Percentiles rank a stretch among this genome's conserved stretches.
These are phyloP conservation scores for Rhagophthalmus giganteus DNA, from an alignment of 2,888 invertebrate species.

Conservation along the genomic window DNA sequence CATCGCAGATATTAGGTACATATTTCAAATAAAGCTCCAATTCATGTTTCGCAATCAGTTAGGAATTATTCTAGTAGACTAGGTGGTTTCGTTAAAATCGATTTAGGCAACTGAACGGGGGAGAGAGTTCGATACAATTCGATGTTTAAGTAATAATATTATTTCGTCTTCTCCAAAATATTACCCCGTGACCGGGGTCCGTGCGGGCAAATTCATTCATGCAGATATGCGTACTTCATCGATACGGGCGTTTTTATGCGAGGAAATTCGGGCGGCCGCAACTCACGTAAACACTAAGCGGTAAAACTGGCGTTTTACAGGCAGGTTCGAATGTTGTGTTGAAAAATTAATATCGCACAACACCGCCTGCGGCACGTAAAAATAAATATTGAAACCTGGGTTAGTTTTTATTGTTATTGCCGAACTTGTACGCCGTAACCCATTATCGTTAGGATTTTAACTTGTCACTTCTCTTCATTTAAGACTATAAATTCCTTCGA, in stretches of 20 bases:
- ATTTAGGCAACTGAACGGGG: no score
- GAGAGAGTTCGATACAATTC: background rate
- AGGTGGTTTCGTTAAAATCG: background rate
- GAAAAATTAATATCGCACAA: slow-evolving; percentile 48
- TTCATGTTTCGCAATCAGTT: no score
- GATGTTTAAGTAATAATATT: background rate
- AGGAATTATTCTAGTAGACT: background rate
- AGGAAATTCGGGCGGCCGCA: slow-evolving; percentile 12
- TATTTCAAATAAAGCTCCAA: no score
- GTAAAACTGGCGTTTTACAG: slow-evolving; percentile 45
- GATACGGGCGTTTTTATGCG: background rate
- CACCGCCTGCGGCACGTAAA: slow-evolving; percentile 43
- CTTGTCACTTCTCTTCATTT: slow-evolving; percentile 15
- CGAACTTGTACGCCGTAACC: slow-evolving; percentile 31
- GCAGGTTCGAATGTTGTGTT: slow-evolving; percentile 35
- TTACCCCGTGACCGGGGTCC: background rate
- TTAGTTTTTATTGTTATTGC: slow-evolving; percentile 48
- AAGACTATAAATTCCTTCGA: slow-evolving; percentile 3
- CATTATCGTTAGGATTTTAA: slow-evolving; percentile 40
- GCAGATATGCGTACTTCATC: background rate
- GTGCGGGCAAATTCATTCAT: background rate
- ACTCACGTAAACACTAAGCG: slow-evolving; percentile 41
- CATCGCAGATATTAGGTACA: no score
- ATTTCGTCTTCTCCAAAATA: background rate
- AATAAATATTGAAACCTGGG: slow-evolving; percentile 48